Conservation (phyloP, 2,113 vertebrate genomes). For the Istiophorus platypterus region DNA sequence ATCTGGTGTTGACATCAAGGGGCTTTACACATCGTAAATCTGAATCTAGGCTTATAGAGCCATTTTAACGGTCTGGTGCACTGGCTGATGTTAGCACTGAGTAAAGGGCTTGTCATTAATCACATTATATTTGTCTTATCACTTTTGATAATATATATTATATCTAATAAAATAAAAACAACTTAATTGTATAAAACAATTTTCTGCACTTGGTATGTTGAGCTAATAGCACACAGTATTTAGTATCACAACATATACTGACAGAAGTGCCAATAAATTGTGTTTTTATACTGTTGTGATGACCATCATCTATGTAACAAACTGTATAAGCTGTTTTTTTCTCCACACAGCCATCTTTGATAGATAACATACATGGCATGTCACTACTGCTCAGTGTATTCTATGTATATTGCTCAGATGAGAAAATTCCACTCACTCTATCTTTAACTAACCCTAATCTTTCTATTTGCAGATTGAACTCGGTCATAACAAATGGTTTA, state of each 20-base stretch:
- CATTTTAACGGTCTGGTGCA: slow-evolving; percentile 17
- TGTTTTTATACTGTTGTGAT: neutral
- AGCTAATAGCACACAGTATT: neutral
- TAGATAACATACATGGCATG: neutral
- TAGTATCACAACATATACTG: neutral
- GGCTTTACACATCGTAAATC: slow-evolving; percentile 21
- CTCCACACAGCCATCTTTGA: neutral
- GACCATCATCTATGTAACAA: neutral
- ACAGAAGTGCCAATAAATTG: neutral
- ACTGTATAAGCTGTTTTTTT: neutral
- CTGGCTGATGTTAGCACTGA: neutral
- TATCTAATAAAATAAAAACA: too few species aligned
- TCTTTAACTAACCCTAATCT: slow-evolving; percentile 47
- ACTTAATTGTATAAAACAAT: neutral
- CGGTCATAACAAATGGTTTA: slow-evolving; percentile 24
- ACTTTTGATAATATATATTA: neutral
- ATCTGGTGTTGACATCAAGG: slow-evolving; percentile 5
- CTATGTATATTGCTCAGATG: neutral
- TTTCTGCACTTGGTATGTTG: neutral
- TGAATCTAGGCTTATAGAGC: neutral
- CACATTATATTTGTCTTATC: neutral
- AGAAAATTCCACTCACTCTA: slow-evolving; percentile 13
- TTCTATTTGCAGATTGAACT: slow-evolving; percentile 40
- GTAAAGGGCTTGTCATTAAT: neutral
- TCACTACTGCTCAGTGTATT: neutral